Conservation (phyloP, 1,140 invertebrate species). For the Antheraea mylitta region DNA sequence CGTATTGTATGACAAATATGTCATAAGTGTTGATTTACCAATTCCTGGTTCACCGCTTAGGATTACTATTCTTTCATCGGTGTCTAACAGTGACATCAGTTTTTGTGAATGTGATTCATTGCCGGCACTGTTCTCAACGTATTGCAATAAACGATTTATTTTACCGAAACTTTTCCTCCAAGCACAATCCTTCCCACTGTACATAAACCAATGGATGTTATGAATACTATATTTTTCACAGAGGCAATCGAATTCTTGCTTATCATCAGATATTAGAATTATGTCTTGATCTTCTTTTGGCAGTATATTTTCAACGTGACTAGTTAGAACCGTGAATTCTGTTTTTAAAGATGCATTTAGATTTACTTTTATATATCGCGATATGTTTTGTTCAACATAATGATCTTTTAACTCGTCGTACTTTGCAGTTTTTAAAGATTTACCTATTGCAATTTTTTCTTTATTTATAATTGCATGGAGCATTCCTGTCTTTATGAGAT, state of each 20-base stretch:
- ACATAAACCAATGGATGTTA: constrained; percentile 19
- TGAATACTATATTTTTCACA: neutral
- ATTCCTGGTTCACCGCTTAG: constrained; percentile 19
- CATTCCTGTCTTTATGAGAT: constrained; percentile 7
- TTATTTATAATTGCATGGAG: constrained; percentile 16
- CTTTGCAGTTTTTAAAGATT: constrained; percentile 5
- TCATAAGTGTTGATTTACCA: constrained; percentile 19
- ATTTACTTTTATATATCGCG: constrained; percentile 13
- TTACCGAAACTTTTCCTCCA: constrained; percentile 16
- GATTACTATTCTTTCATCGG: constrained; percentile 17
- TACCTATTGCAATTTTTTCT: constrained; percentile 10
- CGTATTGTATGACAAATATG: constrained; percentile 15
- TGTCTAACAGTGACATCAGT: constrained; percentile 7
- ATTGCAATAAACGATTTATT: constrained; percentile 5
- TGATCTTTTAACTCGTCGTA: constrained; percentile 14
- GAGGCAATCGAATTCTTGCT: constrained; percentile 6
- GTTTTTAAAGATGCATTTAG: neutral
- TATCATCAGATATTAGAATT: constrained; percentile 16
- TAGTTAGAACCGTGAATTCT: neutral
- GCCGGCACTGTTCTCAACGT: constrained; percentile 1
- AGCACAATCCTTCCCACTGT: neutral
- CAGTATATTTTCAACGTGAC: neutral
- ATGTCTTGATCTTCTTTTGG: constrained; percentile 5
- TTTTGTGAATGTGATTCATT: neutral
- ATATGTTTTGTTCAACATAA: constrained; percentile 14